Conservation (phyloP, 92 coral and sea anemone genomes). For the Pocillopora grandis region DNA sequence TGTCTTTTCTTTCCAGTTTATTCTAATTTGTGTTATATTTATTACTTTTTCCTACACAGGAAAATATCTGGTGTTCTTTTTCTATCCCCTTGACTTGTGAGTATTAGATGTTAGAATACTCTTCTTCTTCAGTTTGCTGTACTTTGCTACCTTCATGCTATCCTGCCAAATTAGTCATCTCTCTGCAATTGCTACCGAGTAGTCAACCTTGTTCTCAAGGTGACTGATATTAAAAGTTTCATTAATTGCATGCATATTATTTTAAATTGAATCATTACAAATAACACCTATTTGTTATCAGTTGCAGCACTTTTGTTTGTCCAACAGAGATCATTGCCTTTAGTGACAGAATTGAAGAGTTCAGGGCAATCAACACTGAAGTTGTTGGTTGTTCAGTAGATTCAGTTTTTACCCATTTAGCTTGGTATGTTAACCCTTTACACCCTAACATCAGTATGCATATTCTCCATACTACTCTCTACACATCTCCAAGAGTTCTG, state of each 20-base stretch:
- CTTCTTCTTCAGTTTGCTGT: not conserved
- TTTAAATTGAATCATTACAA: not conserved
- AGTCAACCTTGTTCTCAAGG: too few species aligned
- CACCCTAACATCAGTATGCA: too few species aligned
- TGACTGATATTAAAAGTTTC: not conserved
- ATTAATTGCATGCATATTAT: not conserved
- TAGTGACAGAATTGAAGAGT: slow-evolving; percentile 96
- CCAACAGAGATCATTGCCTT: slow-evolving; percentile 99
- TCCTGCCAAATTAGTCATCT: too few species aligned
- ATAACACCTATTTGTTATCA: not conserved
- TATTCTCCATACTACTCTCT: too few species aligned
- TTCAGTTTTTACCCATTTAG: slow-evolving; percentile 98
- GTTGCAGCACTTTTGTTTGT: slow-evolving; percentile 92
- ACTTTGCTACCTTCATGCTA: too few species aligned
- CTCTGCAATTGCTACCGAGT: too few species aligned
- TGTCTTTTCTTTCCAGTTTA: not conserved
- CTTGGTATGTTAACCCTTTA: slow-evolving; percentile 72
- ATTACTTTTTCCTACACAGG: slow-evolving; percentile 56
- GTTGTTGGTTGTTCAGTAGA: slow-evolving; percentile 98
- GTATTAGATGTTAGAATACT: slow-evolving; percentile 26
- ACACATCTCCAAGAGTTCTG: too few species aligned
- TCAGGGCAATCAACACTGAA: slow-evolving; percentile 93
- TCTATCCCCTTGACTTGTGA: slow-evolving; percentile 99
- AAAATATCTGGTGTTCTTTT: slow-evolving; percentile 95
- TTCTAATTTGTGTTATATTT: not conserved